Evolutionary conservation across 2,888 invertebrate species (phyloP).

Genomic region (Corbicula japonica): DNA sequence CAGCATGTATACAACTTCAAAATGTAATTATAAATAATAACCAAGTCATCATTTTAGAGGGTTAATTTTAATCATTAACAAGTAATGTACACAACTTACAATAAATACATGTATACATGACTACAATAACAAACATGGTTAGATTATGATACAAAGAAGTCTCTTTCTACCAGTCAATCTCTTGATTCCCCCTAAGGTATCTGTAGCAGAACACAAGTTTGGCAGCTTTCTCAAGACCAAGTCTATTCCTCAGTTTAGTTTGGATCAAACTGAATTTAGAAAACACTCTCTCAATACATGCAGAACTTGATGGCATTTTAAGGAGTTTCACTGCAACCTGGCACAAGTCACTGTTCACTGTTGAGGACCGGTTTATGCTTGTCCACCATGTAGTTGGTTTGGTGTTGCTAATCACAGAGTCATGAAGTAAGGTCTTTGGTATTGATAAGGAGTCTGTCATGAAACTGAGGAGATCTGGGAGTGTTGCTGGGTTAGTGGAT

Average conservation of each 20-base stretch:
- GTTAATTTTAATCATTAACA: neutral
- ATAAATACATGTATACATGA: slow-evolving; percentile 6
- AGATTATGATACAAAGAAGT: neutral
- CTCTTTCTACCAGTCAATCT: slow-evolving; percentile 40
- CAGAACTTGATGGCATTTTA: slow-evolving; percentile 46
- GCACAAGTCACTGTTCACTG: slow-evolving; percentile 27
- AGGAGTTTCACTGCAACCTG: slow-evolving; percentile 32
- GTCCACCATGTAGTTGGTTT: slow-evolving; percentile 48
- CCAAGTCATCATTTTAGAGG: neutral
- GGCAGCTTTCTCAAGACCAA: slow-evolving; percentile 36
- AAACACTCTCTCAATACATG: slow-evolving; percentile 43
- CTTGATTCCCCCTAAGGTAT: slow-evolving; percentile 37
- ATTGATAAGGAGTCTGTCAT: slow-evolving; percentile 28
- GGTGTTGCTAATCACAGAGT: slow-evolving; percentile 37
- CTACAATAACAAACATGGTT: neutral
- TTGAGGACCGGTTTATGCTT: slow-evolving; percentile 5
- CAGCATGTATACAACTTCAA: neutral
- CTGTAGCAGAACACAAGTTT: slow-evolving; percentile 56
- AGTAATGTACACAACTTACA: slow-evolving; percentile 3
- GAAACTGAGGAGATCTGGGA: slow-evolving; percentile 44
- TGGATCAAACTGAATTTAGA: slow-evolving; percentile 51
- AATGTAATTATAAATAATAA: slow-evolving; percentile 5
- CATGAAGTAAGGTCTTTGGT: slow-evolving; percentile 33
- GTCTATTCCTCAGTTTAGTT: slow-evolving; percentile 51
- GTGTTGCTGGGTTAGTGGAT: slow-evolving; percentile 9